Percentiles rank a stretch among this genome's conserved stretches.
phyloP scores from a whole-genome alignment of 53 echinoderm and acorn worm genomes.

The Temnopleurus reevesii region DNA sequence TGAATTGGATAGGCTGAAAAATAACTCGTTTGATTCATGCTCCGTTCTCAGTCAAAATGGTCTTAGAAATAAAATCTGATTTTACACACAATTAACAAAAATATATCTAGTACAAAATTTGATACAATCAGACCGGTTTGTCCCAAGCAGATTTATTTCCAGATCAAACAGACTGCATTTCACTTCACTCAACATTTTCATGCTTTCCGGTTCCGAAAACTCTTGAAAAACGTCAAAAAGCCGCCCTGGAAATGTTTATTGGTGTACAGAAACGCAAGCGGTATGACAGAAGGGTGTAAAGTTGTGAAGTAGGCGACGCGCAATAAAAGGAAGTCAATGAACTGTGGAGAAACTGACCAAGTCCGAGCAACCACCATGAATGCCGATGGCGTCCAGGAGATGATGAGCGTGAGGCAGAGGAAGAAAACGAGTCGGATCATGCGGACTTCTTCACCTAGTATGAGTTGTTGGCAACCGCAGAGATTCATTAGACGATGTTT shows the following conservation, averaged over 20 bases:
- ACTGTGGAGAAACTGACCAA: neutral
- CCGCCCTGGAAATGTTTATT: conserved; percentile 34
- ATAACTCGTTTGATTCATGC: no score
- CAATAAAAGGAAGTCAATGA: neutral
- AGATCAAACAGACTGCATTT: no score
- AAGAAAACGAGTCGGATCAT: neutral
- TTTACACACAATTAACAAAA: no score
- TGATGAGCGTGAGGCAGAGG: neutral
- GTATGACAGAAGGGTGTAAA: neutral
- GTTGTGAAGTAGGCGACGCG: conserved; percentile 3
- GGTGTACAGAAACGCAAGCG: neutral
- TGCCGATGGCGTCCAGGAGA: conserved; percentile 18
- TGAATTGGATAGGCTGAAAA: no score
- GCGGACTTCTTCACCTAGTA: neutral
- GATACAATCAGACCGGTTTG: no score
- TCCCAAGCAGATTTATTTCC: no score
- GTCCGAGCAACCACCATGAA: neutral
- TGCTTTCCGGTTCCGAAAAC: neutral
- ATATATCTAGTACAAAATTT: no score
- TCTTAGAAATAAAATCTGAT: no score
- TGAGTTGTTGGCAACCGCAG: neutral
- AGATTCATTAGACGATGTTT: neutral
- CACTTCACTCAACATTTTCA: no score
- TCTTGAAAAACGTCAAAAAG: conserved; percentile 11
- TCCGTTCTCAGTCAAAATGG: no score